Percentiles rank a stretch among this genome's conserved stretches.
phyloP scores from a whole-genome alignment of 1,140 invertebrate species.

The Trichonephila inaurata region DNA sequence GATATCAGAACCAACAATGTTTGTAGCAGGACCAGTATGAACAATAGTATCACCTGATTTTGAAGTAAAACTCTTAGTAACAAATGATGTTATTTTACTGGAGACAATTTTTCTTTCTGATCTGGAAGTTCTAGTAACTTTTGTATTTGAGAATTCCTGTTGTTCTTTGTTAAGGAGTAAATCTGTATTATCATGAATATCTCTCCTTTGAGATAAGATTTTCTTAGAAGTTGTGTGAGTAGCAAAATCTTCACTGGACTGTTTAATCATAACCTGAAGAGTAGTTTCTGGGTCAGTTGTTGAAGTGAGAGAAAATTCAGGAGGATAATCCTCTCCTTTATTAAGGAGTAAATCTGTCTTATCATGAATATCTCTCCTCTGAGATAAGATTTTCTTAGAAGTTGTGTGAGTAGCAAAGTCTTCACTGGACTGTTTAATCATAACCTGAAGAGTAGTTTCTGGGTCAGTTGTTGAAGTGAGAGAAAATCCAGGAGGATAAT shows the following conservation, averaged over 20 bases:
- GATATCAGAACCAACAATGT: not conserved
- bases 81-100: not conserved
- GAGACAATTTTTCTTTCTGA: not conserved
- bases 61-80: not conserved
- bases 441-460: not conserved
- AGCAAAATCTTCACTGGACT: not conserved
- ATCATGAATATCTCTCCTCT: not conserved
- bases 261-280: not conserved
- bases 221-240: not conserved
- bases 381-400: not conserved
- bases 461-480: not conserved
- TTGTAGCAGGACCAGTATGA: not conserved
- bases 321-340: not conserved
- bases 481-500: too few relatives aligned
- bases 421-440: not conserved
- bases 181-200: not conserved
- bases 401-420: not conserved
- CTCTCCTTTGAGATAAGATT: not conserved
- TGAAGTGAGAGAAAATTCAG: too few relatives aligned
- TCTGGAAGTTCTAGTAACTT: not conserved
- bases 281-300: not conserved
- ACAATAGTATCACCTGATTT: not conserved
- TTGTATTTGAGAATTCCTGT: not conserved
- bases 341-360: not conserved
- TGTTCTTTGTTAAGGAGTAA: not conserved